Evolutionary conservation across 1,140 invertebrate species (phyloP).

Genomic region (Sitobion miscanthi): DNA sequence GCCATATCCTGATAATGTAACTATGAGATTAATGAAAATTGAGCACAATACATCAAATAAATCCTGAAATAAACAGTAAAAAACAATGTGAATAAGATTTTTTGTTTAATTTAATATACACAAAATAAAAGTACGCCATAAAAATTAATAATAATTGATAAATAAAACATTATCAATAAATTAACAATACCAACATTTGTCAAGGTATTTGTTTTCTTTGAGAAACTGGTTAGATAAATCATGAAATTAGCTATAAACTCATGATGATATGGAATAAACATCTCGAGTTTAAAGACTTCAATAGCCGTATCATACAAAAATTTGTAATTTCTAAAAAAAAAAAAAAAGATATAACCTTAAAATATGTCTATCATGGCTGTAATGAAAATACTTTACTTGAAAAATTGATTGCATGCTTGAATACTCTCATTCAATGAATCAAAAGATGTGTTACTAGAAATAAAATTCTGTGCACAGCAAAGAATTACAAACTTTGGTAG

Average conservation of each 20-base stretch:
- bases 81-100: neutral
- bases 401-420: constrained; percentile 43
- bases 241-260: constrained; percentile 47
- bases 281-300: constrained; percentile 28
- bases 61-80: constrained; percentile 23
- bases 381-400: neutral
- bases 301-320: neutral
- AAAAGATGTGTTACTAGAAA: constrained; percentile 20
- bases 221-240: constrained; percentile 40
- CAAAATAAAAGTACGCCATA: too few relatives aligned
- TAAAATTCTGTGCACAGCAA: constrained; percentile 42
- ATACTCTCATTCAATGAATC: constrained; percentile 13
- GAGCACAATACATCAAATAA: neutral
- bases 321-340: neutral
- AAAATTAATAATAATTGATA: neutral
- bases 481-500: constrained; percentile 18
- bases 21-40: constrained; percentile 35
- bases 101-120: neutral
- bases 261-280: constrained; percentile 35
- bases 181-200: constrained; percentile 21
- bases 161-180: neutral
- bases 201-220: constrained; percentile 4
- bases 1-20: constrained; percentile 35
- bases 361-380: neutral
- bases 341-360: neutral